phyloP scores from a whole-genome alignment of 1,140 invertebrate species.

The Drosophila eugracilis region DNA sequence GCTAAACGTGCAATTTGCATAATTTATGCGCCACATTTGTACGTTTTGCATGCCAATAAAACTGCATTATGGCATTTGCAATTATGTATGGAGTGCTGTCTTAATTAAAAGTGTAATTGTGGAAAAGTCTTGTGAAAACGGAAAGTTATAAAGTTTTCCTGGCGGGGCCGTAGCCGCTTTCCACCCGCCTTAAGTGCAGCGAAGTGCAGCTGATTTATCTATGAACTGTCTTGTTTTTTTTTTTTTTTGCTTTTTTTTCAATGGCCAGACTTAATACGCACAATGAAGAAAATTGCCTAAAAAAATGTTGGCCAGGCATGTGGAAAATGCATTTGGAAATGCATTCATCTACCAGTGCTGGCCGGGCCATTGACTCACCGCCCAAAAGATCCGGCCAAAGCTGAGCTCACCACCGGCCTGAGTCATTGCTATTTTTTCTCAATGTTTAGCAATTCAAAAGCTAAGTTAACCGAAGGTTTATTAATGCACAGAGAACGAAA shows the following conservation, averaged over 20 bases:
- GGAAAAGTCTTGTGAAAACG: slow-evolving; percentile 56
- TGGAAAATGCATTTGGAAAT: slow-evolving; percentile 52
- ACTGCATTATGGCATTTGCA: slow-evolving; percentile 66
- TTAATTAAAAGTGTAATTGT: slow-evolving; percentile 71
- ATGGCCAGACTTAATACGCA: slow-evolving; percentile 42
- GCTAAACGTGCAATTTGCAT: slow-evolving; percentile 64
- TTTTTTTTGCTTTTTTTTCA: slow-evolving; percentile 12
- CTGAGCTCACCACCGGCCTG: slow-evolving; percentile 60
- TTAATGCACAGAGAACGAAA: slow-evolving; percentile 41
- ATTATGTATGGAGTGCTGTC: slow-evolving; percentile 61
- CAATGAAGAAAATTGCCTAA: slow-evolving; percentile 25
- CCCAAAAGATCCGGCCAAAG: slow-evolving; percentile 24
- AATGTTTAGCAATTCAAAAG: slow-evolving; percentile 57
- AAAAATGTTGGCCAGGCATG: slow-evolving; percentile 27
- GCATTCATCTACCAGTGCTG: slow-evolving; percentile 3
- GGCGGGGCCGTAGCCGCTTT: slow-evolving; percentile 12
- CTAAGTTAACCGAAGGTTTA: slow-evolving; percentile 45
- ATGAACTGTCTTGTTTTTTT: too few species aligned
- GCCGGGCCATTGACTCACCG: slow-evolving; percentile 67
- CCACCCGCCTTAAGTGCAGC: slow-evolving; percentile 43
- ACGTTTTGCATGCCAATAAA: slow-evolving; percentile 59
- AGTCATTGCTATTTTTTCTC: slow-evolving; percentile 48
- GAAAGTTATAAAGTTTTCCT: slow-evolving; percentile 58
- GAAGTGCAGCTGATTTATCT: slow-evolving; percentile 57
- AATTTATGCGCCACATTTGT: slow-evolving; percentile 51